Percentiles rank a stretch among this genome's conserved stretches.
phyloP scores from a whole-genome alignment of 1,140 invertebrate species.

The Eriocheir sinensis region DNA sequence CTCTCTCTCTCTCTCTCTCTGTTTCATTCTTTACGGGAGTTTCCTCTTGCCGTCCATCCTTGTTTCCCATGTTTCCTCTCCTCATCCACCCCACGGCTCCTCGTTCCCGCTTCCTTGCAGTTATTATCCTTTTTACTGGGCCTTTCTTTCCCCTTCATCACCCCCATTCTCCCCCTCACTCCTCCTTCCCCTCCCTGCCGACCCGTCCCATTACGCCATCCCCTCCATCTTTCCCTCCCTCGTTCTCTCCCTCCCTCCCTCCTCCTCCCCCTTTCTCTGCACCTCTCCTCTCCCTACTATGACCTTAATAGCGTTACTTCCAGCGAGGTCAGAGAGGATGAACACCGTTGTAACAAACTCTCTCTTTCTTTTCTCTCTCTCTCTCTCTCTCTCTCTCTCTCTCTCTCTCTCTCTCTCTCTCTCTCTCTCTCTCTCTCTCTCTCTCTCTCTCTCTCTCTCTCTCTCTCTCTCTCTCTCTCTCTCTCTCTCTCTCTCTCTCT shows the following conservation, averaged over 20 bases:
- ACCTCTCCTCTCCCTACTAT: neutral
- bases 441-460: slow-evolving; percentile 24
- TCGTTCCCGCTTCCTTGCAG: neutral
- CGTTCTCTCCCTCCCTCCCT: no score
- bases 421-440: slow-evolving; percentile 32
- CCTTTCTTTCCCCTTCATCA: neutral
- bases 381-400: slow-evolving; percentile 51
- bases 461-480: slow-evolving; percentile 52
- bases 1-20: neutral
- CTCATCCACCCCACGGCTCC: neutral
- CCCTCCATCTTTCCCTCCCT: no score
- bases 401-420: slow-evolving; percentile 52
- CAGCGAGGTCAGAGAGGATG: neutral
- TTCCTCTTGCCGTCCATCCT: neutral
- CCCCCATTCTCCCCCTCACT: neutral
- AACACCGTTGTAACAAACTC: no score
- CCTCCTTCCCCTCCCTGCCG: neutral
- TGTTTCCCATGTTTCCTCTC: neutral
- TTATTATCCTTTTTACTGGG: neutral
- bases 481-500: slow-evolving; percentile 48
- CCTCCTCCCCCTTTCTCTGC: no score
- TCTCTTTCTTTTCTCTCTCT: no score
- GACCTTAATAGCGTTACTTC: slow-evolving; percentile 1
- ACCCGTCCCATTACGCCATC: neutral
- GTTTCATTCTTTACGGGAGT: no score